Conservation (phyloP, 2,797 vertebrate species). For the Silurus lanzhouensis region DNA sequence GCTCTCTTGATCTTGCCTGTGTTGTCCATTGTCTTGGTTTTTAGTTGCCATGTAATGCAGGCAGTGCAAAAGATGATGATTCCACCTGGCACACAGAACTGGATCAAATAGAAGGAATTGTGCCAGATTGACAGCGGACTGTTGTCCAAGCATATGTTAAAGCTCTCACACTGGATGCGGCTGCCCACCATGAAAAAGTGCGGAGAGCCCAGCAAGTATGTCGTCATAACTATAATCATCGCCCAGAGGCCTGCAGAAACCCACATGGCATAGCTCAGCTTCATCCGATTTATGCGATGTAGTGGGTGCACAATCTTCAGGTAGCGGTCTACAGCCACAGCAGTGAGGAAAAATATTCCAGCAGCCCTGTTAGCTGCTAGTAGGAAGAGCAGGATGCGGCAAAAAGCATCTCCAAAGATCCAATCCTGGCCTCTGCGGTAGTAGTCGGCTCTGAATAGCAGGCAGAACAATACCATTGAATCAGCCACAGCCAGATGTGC, state of each 20-base stretch:
- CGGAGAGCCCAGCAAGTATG: constrained; percentile 63
- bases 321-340: constrained; percentile 79
- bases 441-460: constrained; percentile 79
- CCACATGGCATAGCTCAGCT: constrained; percentile 67
- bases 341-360: constrained; percentile 78
- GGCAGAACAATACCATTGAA: constrained; percentile 76
- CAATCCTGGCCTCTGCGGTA: constrained; percentile 75
- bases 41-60: constrained; percentile 75
- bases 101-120: constrained; percentile 73
- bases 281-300: constrained; percentile 70
- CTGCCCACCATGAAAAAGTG: constrained; percentile 68
- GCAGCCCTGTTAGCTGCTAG: constrained; percentile 74
- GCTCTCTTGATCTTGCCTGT: constrained; percentile 76
- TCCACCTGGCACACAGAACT: constrained; percentile 70
- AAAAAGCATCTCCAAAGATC: constrained; percentile 72
- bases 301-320: constrained; percentile 76
- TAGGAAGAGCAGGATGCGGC: constrained; percentile 76
- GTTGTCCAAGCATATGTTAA: constrained; percentile 76
- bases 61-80: constrained; percentile 77
- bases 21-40: constrained; percentile 70
- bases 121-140: constrained; percentile 72
- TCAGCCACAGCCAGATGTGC: constrained; percentile 77
- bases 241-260: constrained; percentile 74
- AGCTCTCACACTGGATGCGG: constrained; percentile 77
- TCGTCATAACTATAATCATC: constrained; percentile 69